Evolutionary conservation across 2,888 invertebrate species (phyloP), one percentile per base, ranked within the genome.

Genomic region (Clitarchus hookeri): DNA sequence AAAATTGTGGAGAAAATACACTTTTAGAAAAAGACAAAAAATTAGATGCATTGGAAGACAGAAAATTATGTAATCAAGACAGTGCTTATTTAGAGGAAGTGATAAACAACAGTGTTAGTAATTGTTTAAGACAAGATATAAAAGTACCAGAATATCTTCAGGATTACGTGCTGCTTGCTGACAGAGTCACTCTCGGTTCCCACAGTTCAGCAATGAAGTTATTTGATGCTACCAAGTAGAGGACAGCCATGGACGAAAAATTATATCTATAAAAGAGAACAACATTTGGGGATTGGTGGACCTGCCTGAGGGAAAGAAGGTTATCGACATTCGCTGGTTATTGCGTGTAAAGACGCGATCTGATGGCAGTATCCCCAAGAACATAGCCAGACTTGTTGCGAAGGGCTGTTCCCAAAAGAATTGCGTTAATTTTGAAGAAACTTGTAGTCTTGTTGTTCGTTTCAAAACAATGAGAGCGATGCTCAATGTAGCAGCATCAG

Each of bases 381-480:
- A 88, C 88, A 90, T 89, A 86, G 90, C 89, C 36, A 84, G 90
- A 65, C 88, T 90, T 11, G 90, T 90, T 77, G 89, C 88, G 8
- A 86, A 88, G 80, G 90, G 90, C 13, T 89, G 87, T 80, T 78
- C 79, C 16, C 89, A 90, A 87, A 87, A 86, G 13, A 44, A 85
- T 84, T 89, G 90, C 19, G 84, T 89, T 9, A 89, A 90, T 85
- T 90, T 89, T 86, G 85, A 89, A 27, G 89, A 91, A 88, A 90
- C 89, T 6, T 90, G 89, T 83, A 89, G 89, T 85, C 90, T 90
- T 48, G 90, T 90, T 3, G 89, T 88, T 0, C 88, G 89, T 84
- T 88, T 88, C 53, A 89, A 48, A 89, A 89, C 90, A 11, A 88
- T 90, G 54, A 83, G 89, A 83, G 48, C 87, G 2, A 85, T 90